Base-by-base conservation (phyloP, 1,140 invertebrate species). In the Drosophila kepulauana region DNA sequence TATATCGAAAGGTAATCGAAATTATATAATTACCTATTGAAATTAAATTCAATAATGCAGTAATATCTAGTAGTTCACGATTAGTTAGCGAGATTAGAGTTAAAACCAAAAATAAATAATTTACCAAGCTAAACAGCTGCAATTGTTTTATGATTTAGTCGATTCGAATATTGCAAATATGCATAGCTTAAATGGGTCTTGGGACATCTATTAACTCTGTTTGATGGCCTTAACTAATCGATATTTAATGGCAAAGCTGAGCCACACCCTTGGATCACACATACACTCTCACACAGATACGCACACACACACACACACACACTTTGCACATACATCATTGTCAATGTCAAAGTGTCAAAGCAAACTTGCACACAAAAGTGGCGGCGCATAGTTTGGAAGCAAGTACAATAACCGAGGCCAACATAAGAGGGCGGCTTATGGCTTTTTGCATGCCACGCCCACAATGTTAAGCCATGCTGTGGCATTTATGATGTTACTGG, bases 291-390 rank as follows among this genome's bases (percentile, higher is more conserved):
- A 49, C 62, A 75, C 33, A 61, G n/a, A 56, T 15, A 71, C 33
- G 43, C 49, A 68, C 57, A 58, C 66, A 57, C 41, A 61, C 65
- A 66, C 38, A 49, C 52, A 46, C 61, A 66, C 75, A 67, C 64
- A 79, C 67, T 49, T 41, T 64, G 77, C 76, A 68, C 82, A 87
- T 87, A 88, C 84, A 87, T 87, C 82, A 87, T 87, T 88, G 82
- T 87, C 82, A 87, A 87, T 87, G 82, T 87, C 82, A 87, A 87
- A 87, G 84, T 87, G 82, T 87, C 82, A 87, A 87, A 82, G 82
- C 79, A 82, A 79, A 86, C 82, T 86, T 81, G 79, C 76, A 66
- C 71, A 76, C 71, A 72, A 71, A 73, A 70, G 62, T 49, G 70
- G 63, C 65, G 61, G 74, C 73, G 43, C 64, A 65, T 52, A 75